Conservation (phyloP, 2,888 invertebrate genomes). For the Blomia tropicalis region DNA sequence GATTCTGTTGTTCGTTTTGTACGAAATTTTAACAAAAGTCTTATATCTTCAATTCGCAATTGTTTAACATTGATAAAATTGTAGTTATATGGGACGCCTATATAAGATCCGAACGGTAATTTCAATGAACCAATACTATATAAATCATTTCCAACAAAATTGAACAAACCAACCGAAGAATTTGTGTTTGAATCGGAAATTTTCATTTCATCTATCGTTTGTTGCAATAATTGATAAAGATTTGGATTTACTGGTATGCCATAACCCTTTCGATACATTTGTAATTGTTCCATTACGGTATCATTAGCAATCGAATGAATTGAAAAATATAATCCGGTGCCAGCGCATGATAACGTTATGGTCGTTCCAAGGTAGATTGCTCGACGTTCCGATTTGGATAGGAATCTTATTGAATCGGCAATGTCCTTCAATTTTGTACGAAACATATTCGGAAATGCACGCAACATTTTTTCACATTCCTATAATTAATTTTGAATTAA, state of each 20-base stretch:
- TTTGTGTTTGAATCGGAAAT: neutral
- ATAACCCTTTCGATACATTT: neutral
- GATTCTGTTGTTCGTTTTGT: conserved; percentile 7
- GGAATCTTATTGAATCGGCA: neutral
- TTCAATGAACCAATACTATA: neutral
- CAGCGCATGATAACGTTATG: neutral
- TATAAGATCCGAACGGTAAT: conserved; percentile 1
- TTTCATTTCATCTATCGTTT: neutral
- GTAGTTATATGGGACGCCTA: neutral
- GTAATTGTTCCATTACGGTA: neutral
- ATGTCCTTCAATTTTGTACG: neutral
- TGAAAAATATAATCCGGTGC: conserved; percentile 1
- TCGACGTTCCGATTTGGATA: conserved; percentile 1
- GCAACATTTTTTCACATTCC: no score
- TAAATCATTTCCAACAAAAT: neutral
- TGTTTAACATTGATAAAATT: neutral
- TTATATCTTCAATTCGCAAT: neutral
- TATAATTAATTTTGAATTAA: no score
- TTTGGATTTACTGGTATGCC: neutral
- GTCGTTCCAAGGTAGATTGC: neutral
- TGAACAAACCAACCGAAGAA: neutral
- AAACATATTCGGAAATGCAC: neutral
- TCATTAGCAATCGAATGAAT: neutral
- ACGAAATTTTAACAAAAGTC: neutral
- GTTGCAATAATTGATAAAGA: neutral